phyloP scores from a whole-genome alignment of 1,140 invertebrate species.

The Trichonephila clavata region DNA sequence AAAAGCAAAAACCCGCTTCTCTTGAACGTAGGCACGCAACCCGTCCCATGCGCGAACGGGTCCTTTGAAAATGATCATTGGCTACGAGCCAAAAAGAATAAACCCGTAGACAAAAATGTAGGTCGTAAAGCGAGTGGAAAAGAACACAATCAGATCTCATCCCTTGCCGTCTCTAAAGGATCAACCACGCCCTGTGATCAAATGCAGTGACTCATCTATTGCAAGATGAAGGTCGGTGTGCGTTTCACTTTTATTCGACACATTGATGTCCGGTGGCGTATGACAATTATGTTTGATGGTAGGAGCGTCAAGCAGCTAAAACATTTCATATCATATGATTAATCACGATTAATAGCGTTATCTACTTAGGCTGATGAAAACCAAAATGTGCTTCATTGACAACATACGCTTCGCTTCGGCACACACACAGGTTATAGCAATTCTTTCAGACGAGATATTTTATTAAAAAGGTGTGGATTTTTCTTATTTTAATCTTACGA shows the following conservation, averaged over 20 bases:
- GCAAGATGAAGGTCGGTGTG: conserved; percentile 27
- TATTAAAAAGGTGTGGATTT: too few relatives aligned
- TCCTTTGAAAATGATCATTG: conserved; percentile 37
- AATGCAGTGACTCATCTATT: conserved; percentile 32
- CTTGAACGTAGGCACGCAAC: conserved; percentile 16
- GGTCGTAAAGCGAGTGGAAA: conserved; percentile 37
- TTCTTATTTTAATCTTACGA: too few relatives aligned
- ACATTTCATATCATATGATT: background rate
- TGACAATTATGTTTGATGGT: conserved; percentile 13
- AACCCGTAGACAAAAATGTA: conserved; percentile 62
- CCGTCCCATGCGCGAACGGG: conserved; percentile 32
- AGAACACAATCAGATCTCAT: background rate
- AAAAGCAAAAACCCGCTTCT: conserved; percentile 3
- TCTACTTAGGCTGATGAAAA: too few relatives aligned
- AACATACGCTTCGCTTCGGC: too few relatives aligned
- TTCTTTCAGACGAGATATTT: too few relatives aligned
- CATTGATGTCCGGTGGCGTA: background rate
- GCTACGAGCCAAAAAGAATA: conserved; percentile 58
- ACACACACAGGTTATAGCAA: too few relatives aligned
- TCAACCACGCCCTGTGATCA: conserved; percentile 39
- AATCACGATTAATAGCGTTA: background rate
- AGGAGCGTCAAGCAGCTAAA: background rate
- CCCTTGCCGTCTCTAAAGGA: background rate
- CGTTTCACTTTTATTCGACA: background rate
- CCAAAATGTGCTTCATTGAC: too few relatives aligned